These are phyloP conservation scores for Eupithecia tripunctaria DNA, from an alignment of 2,888 invertebrate genomes.

Conservation along the genomic window DNA sequence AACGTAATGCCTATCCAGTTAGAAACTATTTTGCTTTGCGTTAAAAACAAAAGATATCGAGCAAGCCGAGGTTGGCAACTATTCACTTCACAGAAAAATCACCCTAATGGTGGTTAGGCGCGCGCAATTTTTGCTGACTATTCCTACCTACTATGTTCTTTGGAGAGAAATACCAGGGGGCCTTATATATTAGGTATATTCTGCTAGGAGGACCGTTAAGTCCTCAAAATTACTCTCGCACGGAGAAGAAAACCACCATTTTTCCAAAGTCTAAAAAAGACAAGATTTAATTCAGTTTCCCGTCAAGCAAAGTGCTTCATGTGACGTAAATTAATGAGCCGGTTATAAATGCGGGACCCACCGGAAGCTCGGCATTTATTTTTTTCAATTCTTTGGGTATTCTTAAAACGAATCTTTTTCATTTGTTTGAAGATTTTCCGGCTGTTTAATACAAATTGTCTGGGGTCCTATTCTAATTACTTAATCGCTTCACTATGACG, in stretches of 20 bases:
- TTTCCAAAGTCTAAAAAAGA: conserved; percentile 31
- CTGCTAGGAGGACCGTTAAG: neutral
- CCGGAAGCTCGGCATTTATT: conserved; percentile 48
- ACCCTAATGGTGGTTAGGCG: too few species aligned
- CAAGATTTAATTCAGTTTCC: conserved; percentile 43
- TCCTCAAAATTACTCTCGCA: neutral
- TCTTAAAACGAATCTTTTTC: neutral
- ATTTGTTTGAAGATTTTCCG: neutral
- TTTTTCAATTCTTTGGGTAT: conserved; percentile 40
- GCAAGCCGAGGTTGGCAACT: too few species aligned
- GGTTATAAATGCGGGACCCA: conserved; percentile 57
- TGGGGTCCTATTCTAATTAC: neutral
- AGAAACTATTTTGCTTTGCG: too few species aligned
- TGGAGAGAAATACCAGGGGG: too few species aligned
- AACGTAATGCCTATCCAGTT: too few species aligned
- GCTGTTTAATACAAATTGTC: neutral
- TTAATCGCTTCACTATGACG: too few species aligned
- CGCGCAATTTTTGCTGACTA: too few species aligned
- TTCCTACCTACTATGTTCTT: too few species aligned
- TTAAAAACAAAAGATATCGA: too few species aligned
- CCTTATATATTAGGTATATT: too few species aligned
- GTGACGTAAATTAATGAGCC: conserved; percentile 63
- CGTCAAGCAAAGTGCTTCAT: conserved; percentile 43
- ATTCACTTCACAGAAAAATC: too few species aligned
- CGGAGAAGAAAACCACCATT: neutral